A percentile compares a stretch with the other conserved stretches of the same genome.
Conservation (phyloP, 2,888 invertebrate species). For the Volucella bombylans region DNA sequence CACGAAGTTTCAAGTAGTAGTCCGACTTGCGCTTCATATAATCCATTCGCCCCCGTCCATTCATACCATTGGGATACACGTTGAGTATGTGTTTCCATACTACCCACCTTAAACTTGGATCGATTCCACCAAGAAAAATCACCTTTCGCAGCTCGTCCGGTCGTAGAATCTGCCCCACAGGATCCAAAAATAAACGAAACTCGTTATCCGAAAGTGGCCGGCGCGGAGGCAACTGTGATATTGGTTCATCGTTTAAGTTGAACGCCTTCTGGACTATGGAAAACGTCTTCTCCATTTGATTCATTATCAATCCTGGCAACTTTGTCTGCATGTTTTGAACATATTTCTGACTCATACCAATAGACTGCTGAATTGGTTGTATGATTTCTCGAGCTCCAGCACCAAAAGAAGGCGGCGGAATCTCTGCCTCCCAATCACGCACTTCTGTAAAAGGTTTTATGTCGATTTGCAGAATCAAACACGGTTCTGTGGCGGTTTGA, state of each 20-base stretch:
- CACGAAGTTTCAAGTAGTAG: no score
- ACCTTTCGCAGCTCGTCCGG: constrained; percentile 93
- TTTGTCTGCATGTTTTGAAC: constrained; percentile 85
- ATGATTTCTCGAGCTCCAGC: constrained; percentile 77
- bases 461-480: constrained; percentile 93
- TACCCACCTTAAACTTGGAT: constrained; percentile 94
- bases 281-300: no score
- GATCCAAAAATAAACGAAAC: no score
- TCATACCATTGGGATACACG: constrained; percentile 95
- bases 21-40: no score
- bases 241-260: no score
- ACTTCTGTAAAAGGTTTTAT: constrained; percentile 93
- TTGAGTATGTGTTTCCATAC: constrained; percentile 98
- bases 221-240: no score
- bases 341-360: constrained; percentile 82
- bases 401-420: constrained; percentile 76
- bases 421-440: constrained; percentile 87
- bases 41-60: no score
- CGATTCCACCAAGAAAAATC: constrained; percentile 96
- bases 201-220: no score
- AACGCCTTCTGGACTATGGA: no score
- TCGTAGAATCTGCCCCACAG: constrained; percentile 93
- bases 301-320: constrained; percentile 91
- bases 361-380: constrained; percentile 80
- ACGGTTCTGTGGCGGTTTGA: constrained; percentile 91